phyloP scores from a whole-genome alignment of 2,797 vertebrate species.

The Mastacembelus armatus region DNA sequence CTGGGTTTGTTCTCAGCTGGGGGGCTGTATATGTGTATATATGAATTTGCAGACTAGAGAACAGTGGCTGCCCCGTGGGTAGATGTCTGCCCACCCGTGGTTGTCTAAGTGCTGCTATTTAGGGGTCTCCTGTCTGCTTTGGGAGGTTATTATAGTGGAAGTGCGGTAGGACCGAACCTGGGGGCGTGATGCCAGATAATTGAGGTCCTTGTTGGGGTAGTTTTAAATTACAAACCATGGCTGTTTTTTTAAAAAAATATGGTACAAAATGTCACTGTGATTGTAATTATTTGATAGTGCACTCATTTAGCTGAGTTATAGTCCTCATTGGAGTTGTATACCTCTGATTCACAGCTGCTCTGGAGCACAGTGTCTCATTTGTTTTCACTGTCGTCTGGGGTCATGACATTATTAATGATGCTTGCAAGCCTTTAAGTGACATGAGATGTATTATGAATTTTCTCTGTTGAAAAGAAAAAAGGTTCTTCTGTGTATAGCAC shows the following conservation, averaged over 20 bases:
- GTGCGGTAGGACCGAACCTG: slow-evolving; percentile 43
- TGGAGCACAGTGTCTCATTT: slow-evolving; percentile 66
- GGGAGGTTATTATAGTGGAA: slow-evolving; percentile 63
- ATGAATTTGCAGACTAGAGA: slow-evolving; percentile 57
- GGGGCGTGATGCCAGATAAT: slow-evolving; percentile 59
- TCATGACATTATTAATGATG: slow-evolving; percentile 70
- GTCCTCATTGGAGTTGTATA: slow-evolving; percentile 53
- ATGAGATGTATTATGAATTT: slow-evolving; percentile 47
- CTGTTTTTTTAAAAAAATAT: slow-evolving; percentile 26
- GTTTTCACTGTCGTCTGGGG: slow-evolving; percentile 68
- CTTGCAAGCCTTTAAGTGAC: slow-evolving; percentile 61
- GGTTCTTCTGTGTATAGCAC: slow-evolving; percentile 45
- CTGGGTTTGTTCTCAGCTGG: slow-evolving; percentile 30
- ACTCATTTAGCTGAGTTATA: slow-evolving; percentile 66
- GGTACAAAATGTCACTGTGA: slow-evolving; percentile 41
- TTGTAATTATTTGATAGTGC: slow-evolving; percentile 72
- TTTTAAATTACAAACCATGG: slow-evolving; percentile 51
- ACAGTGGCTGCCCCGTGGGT: slow-evolving; percentile 50
- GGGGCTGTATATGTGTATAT: slow-evolving; percentile 33
- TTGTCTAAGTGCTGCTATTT: slow-evolving; percentile 71
- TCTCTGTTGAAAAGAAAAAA: slow-evolving; percentile 49
- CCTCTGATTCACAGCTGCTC: slow-evolving; percentile 59
- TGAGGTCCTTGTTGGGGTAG: slow-evolving; percentile 68
- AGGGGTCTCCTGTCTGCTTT: slow-evolving; percentile 64
- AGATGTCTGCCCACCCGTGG: slow-evolving; percentile 61